Conservation (phyloP, 2,888 invertebrate genomes). For the Yponomeuta malinellus region DNA sequence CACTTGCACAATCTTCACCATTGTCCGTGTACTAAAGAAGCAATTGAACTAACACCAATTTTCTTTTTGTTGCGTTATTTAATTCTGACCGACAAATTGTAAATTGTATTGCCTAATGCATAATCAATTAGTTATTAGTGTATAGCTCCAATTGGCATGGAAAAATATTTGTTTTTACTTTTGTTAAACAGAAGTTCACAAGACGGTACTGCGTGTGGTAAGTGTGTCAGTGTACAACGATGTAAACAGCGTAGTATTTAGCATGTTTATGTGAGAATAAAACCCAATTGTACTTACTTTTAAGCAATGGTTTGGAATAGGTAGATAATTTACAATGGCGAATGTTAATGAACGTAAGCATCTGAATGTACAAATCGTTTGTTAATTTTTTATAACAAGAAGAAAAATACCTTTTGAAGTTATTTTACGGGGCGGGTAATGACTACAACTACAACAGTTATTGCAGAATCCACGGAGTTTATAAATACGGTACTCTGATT, state of each 20-base stretch:
- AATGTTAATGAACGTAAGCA: not conserved
- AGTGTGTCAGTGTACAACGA: slow-evolving; percentile 17
- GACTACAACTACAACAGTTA: not conserved
- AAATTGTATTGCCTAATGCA: slow-evolving; percentile 6
- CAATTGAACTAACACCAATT: slow-evolving; percentile 26
- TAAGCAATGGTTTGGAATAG: slow-evolving; percentile 12
- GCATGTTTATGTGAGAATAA: slow-evolving; percentile 54
- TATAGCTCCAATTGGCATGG: not conserved
- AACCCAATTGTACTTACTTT: slow-evolving; percentile 46
- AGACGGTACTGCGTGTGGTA: not conserved
- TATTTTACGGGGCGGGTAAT: not conserved
- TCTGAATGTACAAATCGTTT: not conserved
- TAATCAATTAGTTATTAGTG: slow-evolving; percentile 13
- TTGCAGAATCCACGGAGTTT: not conserved
- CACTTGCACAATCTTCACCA: slow-evolving; percentile 31
- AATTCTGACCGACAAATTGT: slow-evolving; percentile 19
- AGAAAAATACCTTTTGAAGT: not conserved
- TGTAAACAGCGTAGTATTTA: slow-evolving; percentile 42
- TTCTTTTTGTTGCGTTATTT: slow-evolving; percentile 32
- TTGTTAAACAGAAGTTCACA: slow-evolving; percentile 3
- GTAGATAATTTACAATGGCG: not conserved
- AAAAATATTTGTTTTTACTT: slow-evolving; percentile 3
- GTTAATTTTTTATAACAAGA: not conserved
- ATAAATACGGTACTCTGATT: not conserved
- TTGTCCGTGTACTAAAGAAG: slow-evolving; percentile 29